Evolutionary conservation across 2,888 invertebrate species (phyloP), one percentile per base, ranked within the genome.

Genomic region (Oscheius sp.): DNA sequence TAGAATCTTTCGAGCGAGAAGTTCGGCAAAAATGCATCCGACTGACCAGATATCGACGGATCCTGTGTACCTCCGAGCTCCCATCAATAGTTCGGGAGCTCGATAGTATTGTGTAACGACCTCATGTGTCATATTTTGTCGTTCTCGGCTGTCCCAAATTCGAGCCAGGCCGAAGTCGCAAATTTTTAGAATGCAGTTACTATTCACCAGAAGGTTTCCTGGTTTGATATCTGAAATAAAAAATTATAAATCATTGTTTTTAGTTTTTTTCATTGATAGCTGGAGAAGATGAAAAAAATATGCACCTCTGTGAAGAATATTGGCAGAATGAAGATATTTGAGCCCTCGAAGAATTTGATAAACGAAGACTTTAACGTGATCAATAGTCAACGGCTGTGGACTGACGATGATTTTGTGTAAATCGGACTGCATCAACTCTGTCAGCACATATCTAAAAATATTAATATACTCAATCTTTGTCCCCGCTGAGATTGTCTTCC

Each of bases 321-420:
- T 91, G 76, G 97, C 95, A 72, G 96, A 96, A 89, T 98, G 98
- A 84, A 98, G 91, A 90, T 98, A 98, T 89, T 97, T 97, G 84
- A 98, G 90, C 85, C 96, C 97, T 90, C 98, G 91, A 86, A 98
- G 91, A 89, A 99, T 97, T 90, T 98, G 98, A 90, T 98, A 98
- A 86, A 98, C 93, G 91, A 98, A 98, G 89, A 98, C 96, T 92
- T 98, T 98, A 90, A 98, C 95, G 91, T 98, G 98, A 90, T 98
- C 98, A 81, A 95, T 92, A 85, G 96, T 95, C 83, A 98, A 92
- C 86, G 95, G 95, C 89, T 99, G 98, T 80, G 96, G 95, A 83
- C 97, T 97, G 85, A 98, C 97, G 89, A 99, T 98, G 88, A 98
- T 99, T 91, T 97, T 97, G 90, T 98, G 98, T 86, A 99, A 91